phyloP scores from a whole-genome alignment of 2,888 invertebrate genomes.

The Epinotia ramella region DNA sequence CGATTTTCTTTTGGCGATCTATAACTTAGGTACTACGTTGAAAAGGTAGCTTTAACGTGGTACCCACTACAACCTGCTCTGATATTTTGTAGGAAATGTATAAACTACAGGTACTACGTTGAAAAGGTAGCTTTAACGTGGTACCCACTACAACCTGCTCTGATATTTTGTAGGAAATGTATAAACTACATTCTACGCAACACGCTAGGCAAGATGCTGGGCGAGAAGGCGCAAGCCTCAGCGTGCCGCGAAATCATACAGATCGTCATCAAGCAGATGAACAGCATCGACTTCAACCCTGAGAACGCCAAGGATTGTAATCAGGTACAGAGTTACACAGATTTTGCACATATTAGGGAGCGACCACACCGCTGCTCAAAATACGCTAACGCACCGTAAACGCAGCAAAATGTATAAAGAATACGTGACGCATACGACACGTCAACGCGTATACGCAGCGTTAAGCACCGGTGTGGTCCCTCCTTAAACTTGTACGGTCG shows the following conservation, averaged over 20 bases:
- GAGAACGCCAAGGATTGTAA: conserved; percentile 96
- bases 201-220: conserved; percentile 96
- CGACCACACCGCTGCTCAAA: too few species aligned
- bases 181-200: conserved; percentile 97
- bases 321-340: conserved; percentile 71
- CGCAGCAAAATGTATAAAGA: too few species aligned
- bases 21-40: too few species aligned
- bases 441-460: too few species aligned
- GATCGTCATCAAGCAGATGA: conserved; percentile 97
- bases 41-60: background rate
- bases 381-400: too few species aligned
- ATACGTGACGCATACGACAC: too few species aligned
- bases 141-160: conserved; percentile 15
- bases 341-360: too few species aligned
- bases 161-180: conserved; percentile 89
- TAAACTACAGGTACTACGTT: conserved; percentile 90
- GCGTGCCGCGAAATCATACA: conserved; percentile 97
- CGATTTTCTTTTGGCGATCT: too few species aligned
- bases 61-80: conserved; percentile 16
- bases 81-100: conserved; percentile 90
- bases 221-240: conserved; percentile 98
- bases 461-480: too few species aligned
- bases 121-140: background rate
- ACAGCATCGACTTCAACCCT: conserved; percentile 96
- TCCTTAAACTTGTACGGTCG: too few species aligned